These are phyloP conservation scores for Megaceryle torquata DNA, from an alignment of 2,113 vertebrate genomes.

Conservation along the genomic window DNA sequence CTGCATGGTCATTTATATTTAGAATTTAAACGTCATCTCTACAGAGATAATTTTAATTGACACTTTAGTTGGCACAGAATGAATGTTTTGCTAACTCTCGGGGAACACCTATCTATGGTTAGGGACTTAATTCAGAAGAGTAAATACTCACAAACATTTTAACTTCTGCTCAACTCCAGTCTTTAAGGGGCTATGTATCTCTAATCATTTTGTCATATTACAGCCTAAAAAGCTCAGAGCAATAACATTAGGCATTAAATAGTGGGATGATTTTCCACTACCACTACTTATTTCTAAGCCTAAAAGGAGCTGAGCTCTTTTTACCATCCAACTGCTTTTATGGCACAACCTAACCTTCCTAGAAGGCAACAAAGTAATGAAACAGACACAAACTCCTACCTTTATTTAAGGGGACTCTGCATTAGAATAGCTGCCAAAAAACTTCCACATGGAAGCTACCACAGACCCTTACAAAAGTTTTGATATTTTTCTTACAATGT, in stretches of 20 bases:
- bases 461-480: background rate
- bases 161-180: background rate
- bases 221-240: background rate
- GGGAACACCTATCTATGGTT: background rate
- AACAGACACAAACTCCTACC: background rate
- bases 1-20: background rate
- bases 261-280: background rate
- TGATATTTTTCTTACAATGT: background rate
- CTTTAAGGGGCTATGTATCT: background rate
- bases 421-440: background rate
- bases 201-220: background rate
- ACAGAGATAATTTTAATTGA: background rate
- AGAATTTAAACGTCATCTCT: background rate
- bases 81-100: background rate
- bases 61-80: background rate
- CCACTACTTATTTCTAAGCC: background rate
- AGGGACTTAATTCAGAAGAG: background rate
- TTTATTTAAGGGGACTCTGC: background rate
- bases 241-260: background rate
- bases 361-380: background rate
- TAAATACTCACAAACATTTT: background rate
- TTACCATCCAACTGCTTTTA: background rate
- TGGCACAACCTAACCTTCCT: background rate
- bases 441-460: background rate
- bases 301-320: background rate